Base-by-base conservation (phyloP, 2,113 vertebrate species). In the Lepisosteus osseus region DNA sequence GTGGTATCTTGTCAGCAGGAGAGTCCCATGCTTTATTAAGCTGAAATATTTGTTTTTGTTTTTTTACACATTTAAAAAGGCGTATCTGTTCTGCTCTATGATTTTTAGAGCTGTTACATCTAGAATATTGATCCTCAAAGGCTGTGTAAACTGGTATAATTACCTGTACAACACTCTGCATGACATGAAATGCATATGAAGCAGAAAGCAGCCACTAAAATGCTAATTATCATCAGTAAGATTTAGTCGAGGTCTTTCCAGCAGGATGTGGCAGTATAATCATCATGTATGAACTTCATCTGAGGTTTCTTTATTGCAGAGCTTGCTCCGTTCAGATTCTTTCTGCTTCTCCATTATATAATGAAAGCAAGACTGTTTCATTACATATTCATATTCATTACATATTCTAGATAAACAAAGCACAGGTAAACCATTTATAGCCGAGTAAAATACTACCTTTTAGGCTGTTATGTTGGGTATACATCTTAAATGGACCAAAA, bases 11-110 rank as follows among this genome's bases (percentile, higher is more conserved):
- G 44, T 66, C 54, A 61, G 51, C 57, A 61, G 65, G 65, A 62
- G 64, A 68, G 56, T 54, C 47, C 51, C 74, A 68, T 43, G 61
- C 70, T 73, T 77, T 47, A 45, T 55, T 57, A 57, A 51, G 14
- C 59, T 3, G 57, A 62, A 68, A 74, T 61, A 65, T 57, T 67
- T 65, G 69, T 71, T 11, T 77, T 43, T 63, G 62, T 57, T 6
- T 76, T 17, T 65, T 44, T 64, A 6, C 44, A 6, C 44, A 45
- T 43, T 61, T 63, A 65, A 62, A 29, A 44, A 67, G 44, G 13
- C 63, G 3, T 55, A 42, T 67, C 59, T 65, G n/a, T 44, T 68
- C 14, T 41, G 67, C 47, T 56, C 1, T 55, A 6, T 54, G 40
- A 29, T 54, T 65, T 54, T 51, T 51, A 64, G 51, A 51, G 61